A percentile compares a stretch with the other conserved stretches of the same genome.
These are phyloP conservation scores for Eristalinus aeneus DNA, from an alignment of 2,888 invertebrate species.

Conservation along the genomic window DNA sequence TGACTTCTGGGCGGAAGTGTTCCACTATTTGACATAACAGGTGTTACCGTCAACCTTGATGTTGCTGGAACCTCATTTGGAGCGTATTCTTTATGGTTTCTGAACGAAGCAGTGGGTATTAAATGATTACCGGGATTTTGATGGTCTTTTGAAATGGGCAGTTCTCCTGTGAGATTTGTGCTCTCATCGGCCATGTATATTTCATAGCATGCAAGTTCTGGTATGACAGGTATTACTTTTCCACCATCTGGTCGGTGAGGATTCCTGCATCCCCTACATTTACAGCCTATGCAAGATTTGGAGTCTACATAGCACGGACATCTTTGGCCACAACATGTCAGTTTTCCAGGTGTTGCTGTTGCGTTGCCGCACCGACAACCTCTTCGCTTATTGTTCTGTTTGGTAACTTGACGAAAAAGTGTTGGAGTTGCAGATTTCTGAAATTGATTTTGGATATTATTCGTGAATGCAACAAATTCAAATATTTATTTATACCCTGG, in stretches of 20 bases:
- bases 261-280: conserved; percentile 95
- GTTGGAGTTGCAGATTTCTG: conserved; percentile 66
- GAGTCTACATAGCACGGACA: conserved; percentile 97
- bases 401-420: conserved; percentile 59
- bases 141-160: conserved; percentile 68
- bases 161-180: conserved; percentile 71
- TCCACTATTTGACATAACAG: conserved; percentile 41
- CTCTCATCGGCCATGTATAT: conserved; percentile 79
- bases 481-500: conserved; percentile 75
- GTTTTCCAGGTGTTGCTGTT: conserved; percentile 92
- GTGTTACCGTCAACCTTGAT: conserved; percentile 56
- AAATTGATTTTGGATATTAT: conserved; percentile 17
- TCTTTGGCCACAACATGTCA: conserved; percentile 95
- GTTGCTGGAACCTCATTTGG: conserved; percentile 49
- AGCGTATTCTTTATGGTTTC: conserved; percentile 44
- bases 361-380: conserved; percentile 96
- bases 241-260: conserved; percentile 92
- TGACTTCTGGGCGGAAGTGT: conserved; percentile 42
- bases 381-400: conserved; percentile 82
- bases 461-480: too few relatives aligned
- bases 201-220: conserved; percentile 85
- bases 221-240: conserved; percentile 86
- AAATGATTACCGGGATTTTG: conserved; percentile 31
- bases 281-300: conserved; percentile 93
- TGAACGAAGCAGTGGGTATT: conserved; percentile 30